Base-by-base conservation (phyloP, 2,113 vertebrate genomes). In the Maccullochella peelii region DNA sequence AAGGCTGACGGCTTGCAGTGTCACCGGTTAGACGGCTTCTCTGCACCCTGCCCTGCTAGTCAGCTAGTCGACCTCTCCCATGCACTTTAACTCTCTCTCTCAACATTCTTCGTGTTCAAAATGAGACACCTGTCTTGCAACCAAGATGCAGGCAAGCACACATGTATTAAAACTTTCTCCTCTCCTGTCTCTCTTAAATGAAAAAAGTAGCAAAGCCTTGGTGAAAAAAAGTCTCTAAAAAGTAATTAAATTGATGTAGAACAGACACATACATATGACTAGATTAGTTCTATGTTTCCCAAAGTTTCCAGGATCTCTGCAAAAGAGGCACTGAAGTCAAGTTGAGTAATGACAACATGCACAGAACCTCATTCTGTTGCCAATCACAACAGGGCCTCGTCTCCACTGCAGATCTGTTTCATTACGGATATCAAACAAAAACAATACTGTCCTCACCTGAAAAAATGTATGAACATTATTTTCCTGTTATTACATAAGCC, bases 1-100 rank as follows among this genome's bases (percentile, higher is more conserved):
- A 81, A 33, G 74, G 59, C 76, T 85, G 52, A 52, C 87, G 92
- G 83, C 84, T 93, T 93, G 94, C 82, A 78, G 95, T 91, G 77
- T 65, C 92, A 95, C 95, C 91, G 94, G 95, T 96, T 94, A 59
- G 86, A 92, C 94, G 12, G 87, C 95, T 93, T 91, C 62, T 71
- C 70, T 86, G 71, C 88, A 89, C 92, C 84, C 87, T 83, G 82
- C 82, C 71, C 84, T 85, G 70, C 62, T 57, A 86, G 80, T 70
- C 82, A 70, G 72, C 52, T 33, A 23, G 73, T 77, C 71, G 5
- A 91, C 92, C 85, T 91, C 86, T 87, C 89, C 90, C 88, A 88
- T 81, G 87, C 59, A 76, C 67, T 79, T 58, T 8, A 62, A 47
- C 47, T 80, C 67, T 68, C 44, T 66, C 36, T 59, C 30, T 71